Evolutionary conservation across 2,888 invertebrate species (phyloP).

Genomic region (Andrena marginata): DNA sequence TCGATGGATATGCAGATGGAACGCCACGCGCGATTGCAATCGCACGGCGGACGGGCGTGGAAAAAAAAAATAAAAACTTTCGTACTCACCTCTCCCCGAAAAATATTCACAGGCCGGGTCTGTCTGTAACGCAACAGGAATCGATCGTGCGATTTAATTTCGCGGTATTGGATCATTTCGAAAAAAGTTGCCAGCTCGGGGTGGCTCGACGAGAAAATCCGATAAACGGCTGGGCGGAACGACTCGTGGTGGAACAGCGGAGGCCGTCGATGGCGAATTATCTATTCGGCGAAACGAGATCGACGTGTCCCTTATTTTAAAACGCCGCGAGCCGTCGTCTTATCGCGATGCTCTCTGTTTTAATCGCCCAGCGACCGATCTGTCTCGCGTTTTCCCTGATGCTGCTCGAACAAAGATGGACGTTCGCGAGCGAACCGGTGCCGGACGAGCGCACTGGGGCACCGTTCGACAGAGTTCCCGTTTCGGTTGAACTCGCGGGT

Average conservation of each 20-base stretch:
- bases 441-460: background rate
- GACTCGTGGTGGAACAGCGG: no score
- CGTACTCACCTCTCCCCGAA: background rate
- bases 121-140: slow-evolving; percentile 8
- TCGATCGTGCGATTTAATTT: slow-evolving; percentile 38
- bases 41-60: slow-evolving; percentile 2
- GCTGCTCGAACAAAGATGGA: slow-evolving; percentile 8
- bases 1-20: slow-evolving; percentile 50
- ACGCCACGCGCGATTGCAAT: slow-evolving; percentile 6
- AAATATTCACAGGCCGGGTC: slow-evolving; percentile 14
- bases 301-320: slow-evolving; percentile 38
- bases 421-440: slow-evolving; percentile 27
- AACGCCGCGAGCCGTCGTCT: slow-evolving; percentile 26
- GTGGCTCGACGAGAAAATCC: no score
- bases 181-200: background rate
- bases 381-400: background rate
- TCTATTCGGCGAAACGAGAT: slow-evolving; percentile 5
- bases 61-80: slow-evolving; percentile 16
- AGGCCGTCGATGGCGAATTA: no score
- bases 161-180: background rate
- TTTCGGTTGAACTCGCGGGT: background rate
- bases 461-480: slow-evolving; percentile 5
- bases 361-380: slow-evolving; percentile 29
- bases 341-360: slow-evolving; percentile 38
- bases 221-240: no score